phyloP scores from a whole-genome alignment of 2,888 invertebrate genomes.

The Ochropleura leucogaster region DNA sequence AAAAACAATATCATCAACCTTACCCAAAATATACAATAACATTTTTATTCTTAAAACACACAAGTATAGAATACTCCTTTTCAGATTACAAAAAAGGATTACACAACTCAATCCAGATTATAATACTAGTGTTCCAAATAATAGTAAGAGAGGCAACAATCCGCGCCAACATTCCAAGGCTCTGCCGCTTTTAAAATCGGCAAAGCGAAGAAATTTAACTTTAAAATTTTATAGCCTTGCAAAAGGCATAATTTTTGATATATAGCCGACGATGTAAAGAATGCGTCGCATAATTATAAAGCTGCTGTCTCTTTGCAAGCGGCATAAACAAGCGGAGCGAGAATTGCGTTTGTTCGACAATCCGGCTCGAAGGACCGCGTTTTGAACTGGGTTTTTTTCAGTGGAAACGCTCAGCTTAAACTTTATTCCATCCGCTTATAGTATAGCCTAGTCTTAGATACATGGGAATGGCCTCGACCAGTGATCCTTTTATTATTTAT shows the following conservation, averaged over 20 bases:
- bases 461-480: slow-evolving; percentile 36
- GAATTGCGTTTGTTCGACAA: not conserved
- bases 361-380: slow-evolving; percentile 3
- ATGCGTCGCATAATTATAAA: slow-evolving; percentile 68
- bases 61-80: not conserved
- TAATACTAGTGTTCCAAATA: slow-evolving; percentile 44
- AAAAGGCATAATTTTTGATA: slow-evolving; percentile 80
- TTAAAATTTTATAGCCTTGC: slow-evolving; percentile 82
- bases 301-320: slow-evolving; percentile 48
- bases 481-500: slow-evolving; percentile 59
- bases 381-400: not conserved
- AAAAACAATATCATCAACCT: not conserved
- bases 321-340: slow-evolving; percentile 10
- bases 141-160: slow-evolving; percentile 29
- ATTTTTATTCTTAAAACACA: not conserved
- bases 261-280: slow-evolving; percentile 68
- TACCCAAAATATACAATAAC: not conserved
- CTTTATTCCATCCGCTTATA: slow-evolving; percentile 24
- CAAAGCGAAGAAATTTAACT: slow-evolving; percentile 76
- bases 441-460: slow-evolving; percentile 18
- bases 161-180: slow-evolving; percentile 36
- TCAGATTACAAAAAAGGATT: not conserved
- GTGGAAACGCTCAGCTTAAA: slow-evolving; percentile 24
- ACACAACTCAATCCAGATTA: slow-evolving; percentile 28
- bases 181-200: slow-evolving; percentile 51